Conservation (phyloP, 2,797 vertebrate species). For the Picus viridis region DNA sequence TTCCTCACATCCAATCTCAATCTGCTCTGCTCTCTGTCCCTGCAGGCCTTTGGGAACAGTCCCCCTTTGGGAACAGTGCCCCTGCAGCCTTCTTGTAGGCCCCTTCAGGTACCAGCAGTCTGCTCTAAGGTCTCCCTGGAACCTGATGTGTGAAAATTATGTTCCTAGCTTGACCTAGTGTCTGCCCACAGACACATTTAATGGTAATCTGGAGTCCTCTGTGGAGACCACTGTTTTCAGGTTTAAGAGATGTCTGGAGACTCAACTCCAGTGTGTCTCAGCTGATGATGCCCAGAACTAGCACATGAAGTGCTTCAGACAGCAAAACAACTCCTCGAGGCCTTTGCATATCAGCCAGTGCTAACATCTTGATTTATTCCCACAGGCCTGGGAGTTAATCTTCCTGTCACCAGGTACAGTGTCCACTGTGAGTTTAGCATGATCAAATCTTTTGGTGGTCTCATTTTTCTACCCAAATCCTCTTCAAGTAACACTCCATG, state of each 20-base stretch:
- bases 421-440: background rate
- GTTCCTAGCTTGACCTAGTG: background rate
- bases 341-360: background rate
- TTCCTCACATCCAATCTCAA: no score
- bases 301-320: background rate
- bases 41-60: no score
- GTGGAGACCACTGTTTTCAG: background rate
- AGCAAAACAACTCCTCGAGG: background rate
- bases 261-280: background rate
- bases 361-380: background rate
- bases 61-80: no score
- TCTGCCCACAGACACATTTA: background rate
- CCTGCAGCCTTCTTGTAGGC: no score
- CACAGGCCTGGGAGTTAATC: background rate
- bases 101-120: no score
- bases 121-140: background rate
- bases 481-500: slow-evolving; percentile 11
- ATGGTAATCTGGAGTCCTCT: background rate
- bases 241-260: background rate
- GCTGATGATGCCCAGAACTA: background rate
- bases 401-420: background rate
- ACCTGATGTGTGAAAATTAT: background rate
- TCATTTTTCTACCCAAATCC: slow-evolving; percentile 35
- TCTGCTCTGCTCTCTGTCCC: no score
- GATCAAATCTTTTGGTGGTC: slow-evolving; percentile 22